Evolutionary conservation across 2,797 vertebrate species (phyloP), one percentile per base, ranked within the genome.

Genomic region (Nyctalus aviator): DNA sequence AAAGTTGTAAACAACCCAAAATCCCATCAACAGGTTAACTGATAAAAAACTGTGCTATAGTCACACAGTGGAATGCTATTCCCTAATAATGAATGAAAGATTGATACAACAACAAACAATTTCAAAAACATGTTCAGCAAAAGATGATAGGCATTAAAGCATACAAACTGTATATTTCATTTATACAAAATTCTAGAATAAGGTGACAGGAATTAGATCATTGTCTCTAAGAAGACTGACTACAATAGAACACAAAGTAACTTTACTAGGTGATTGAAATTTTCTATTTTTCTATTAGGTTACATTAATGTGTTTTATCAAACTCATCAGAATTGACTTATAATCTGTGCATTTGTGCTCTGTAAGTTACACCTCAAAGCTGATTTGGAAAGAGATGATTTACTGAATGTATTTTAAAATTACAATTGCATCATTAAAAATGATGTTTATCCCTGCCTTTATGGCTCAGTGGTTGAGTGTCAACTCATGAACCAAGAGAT

Each of bases 11-110:
- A 83, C 10, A 89, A 77, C 20, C 25, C 64, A 81, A 93, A 94
- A 71, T 87, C 93, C 68, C 27, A 86, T 66, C 5, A 94, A 81
- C 21, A 78, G n/a, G 41, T 83, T 94, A 89, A 91, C 6, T 50
- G 48, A 83, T n/a, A 77, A 35, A 68, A 73, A 73, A 87, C 1
- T 18, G 13, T 68, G 27, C 14, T 48, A 27, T 57, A 84, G 21
- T 55, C 25, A 84, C n/a, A 76, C 18, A 87, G 27, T 50, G 32
- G 32, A 72, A 83, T 72, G 72, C 18, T 41, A 90, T 72, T 90
- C 50, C 55, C 32, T 44, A 90, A 78, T 50, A 77, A 48, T 76
- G 17, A 82, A 68, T 55, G 4, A 76, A 76, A 27, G 35, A 77
- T 1, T 78, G 46, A 72, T 75, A 66, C 0, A 30, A 84, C 12